Evolutionary conservation across 1,140 invertebrate species (phyloP).

Genomic region (Camponotus floridanus): DNA sequence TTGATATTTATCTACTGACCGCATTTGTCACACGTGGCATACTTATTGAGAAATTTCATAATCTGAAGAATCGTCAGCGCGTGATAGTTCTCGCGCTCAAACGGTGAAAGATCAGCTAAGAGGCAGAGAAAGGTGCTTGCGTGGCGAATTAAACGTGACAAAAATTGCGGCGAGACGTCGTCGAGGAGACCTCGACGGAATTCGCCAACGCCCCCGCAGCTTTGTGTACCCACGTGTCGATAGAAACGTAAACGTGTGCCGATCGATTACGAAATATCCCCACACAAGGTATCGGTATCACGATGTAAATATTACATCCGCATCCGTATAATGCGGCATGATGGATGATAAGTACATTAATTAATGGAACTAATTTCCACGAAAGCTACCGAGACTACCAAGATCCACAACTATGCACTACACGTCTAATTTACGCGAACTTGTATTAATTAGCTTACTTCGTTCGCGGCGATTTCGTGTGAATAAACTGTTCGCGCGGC

Average conservation of each 20-base stretch:
- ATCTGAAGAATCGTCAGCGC: neutral
- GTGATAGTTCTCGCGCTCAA: conserved; percentile 9
- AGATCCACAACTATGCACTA: neutral
- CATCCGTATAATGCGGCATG: neutral
- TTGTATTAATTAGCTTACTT: conserved; percentile 9
- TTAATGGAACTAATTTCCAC: conserved; percentile 47
- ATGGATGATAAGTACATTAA: neutral
- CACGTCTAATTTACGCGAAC: conserved; percentile 49
- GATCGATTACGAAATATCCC: conserved; percentile 55
- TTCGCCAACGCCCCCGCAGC: conserved; percentile 65
- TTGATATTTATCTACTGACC: neutral
- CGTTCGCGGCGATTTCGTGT: conserved; percentile 27
- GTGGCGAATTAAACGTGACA: conserved; percentile 40
- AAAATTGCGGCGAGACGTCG: conserved; percentile 62
- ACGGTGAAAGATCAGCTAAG: conserved; percentile 32
- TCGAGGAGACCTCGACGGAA: conserved; percentile 61
- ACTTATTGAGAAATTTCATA: conserved; percentile 43
- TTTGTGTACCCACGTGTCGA: conserved; percentile 64
- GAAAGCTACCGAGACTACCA: neutral
- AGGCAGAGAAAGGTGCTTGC: conserved; percentile 50
- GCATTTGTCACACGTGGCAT: neutral
- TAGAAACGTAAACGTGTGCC: conserved; percentile 45
- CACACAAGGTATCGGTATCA: conserved; percentile 31
- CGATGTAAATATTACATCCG: neutral
- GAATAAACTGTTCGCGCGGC: conserved; percentile 8